Evolutionary conservation across 2,888 invertebrate species (phyloP), one percentile per base, ranked within the genome.

Genomic region (Drosophila infuscata): DNA sequence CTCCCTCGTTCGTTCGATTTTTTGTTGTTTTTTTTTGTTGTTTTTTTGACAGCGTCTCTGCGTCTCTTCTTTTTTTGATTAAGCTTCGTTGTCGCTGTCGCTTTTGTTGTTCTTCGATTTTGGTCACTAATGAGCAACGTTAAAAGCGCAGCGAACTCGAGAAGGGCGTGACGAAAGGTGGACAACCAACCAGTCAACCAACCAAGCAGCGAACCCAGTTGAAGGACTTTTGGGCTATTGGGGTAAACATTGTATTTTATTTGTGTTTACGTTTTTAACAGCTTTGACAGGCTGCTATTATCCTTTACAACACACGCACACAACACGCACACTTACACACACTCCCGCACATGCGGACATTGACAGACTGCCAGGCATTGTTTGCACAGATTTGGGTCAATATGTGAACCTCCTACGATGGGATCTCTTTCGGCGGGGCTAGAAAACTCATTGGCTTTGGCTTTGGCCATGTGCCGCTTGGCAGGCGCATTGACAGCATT

Each of bases 251-350:
- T 85, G 89, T 75, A 87, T 79, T 87, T 87, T 86, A 79, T 83
- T 89, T 84, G 76, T 88, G 85, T 85, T 88, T 88, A 82, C 89
- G 82, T 89, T 89, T 87, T 88, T 85, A 89, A 89, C 85, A 89
- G 88, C 76, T 78, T 75, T 76, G 86, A 77, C 81, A 85, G 88
- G 72, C 85, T 72, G 54, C 76, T 67, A 77, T 82, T 81, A 81
- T 81, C 81, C 81, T 79, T 82, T 82, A 58, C 30, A 70, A 51
- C 17, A 54, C 57, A 63, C 54, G 25, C 56, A 53, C 48, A 62
- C 48, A 41, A 25, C 46, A 46, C 51, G 60, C 36, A 51, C 54
- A 57, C 49, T 11, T 43, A 52, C 33, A 32, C 15, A 25, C 35
- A 52, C 51, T 36, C 29, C 41, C 41, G 59, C 38, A 54, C 36